These are phyloP conservation scores for Odontamblyopus lacepedii DNA, from an alignment of 2,797 vertebrate genomes.

Conservation along the genomic window DNA sequence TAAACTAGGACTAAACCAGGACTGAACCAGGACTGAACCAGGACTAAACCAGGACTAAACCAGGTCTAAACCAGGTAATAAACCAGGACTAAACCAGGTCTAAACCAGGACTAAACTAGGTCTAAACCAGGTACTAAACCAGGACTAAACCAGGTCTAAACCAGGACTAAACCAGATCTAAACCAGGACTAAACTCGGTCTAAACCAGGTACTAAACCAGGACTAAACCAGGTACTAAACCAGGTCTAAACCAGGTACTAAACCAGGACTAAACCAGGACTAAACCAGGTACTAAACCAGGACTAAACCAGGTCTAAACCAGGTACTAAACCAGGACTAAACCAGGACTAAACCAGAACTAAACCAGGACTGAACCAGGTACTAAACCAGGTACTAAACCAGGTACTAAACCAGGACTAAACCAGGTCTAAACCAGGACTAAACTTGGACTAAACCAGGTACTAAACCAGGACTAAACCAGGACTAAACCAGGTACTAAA, in stretches of 20 bases:
- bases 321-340: background rate
- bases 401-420: too few species aligned
- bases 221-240: background rate
- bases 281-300: too few species aligned
- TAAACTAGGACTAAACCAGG: slow-evolving; percentile 39
- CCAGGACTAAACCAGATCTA: background rate
- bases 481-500: too few species aligned
- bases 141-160: slow-evolving; percentile 36
- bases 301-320: background rate
- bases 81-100: too few species aligned
- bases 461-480: too few species aligned
- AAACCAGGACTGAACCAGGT: too few species aligned
- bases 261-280: too few species aligned
- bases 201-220: slow-evolving; percentile 42
- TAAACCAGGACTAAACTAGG: slow-evolving; percentile 36
- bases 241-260: background rate
- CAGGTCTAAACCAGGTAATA: slow-evolving; percentile 38
- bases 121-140: background rate
- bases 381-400: slow-evolving; percentile 2
- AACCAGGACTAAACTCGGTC: too few species aligned
- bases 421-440: too few species aligned
- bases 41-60: background rate
- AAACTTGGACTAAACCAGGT: slow-evolving; percentile 33
- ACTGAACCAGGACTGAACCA: slow-evolving; percentile 2
- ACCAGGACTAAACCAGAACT: too few species aligned